These are phyloP conservation scores for Globia sparganii DNA, from an alignment of 2,888 invertebrate genomes.

Conservation along the genomic window DNA sequence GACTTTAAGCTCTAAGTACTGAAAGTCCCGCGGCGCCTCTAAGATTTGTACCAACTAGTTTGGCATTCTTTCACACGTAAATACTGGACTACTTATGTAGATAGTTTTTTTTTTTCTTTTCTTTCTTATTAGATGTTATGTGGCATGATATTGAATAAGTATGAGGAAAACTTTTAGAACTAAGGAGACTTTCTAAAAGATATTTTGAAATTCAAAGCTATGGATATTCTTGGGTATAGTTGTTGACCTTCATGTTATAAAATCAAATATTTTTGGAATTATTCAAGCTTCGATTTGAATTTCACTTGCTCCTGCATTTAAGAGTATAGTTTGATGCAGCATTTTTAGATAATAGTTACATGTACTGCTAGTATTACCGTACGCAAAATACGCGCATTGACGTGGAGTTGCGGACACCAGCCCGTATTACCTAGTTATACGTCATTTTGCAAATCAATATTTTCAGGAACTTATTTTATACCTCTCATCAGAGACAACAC, in stretches of 20 bases:
- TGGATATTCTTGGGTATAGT: not conserved
- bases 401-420: not conserved
- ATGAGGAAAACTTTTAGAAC: constrained; percentile 15
- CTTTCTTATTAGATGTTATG: not conserved
- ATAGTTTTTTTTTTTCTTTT: constrained; percentile 23
- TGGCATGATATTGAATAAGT: constrained; percentile 36
- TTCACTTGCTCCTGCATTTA: not conserved
- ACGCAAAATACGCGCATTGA: too few species aligned
- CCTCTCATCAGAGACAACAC: not conserved
- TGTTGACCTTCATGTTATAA: not conserved
- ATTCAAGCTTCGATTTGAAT: not conserved
- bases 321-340: not conserved
- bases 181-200: not conserved
- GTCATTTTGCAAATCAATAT: not conserved
- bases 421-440: not conserved
- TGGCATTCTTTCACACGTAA: constrained; percentile 65
- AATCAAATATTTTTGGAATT: not conserved
- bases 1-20: constrained; percentile 59
- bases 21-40: constrained; percentile 63
- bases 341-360: not conserved
- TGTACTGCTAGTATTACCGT: too few species aligned
- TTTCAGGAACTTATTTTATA: not conserved
- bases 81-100: constrained; percentile 31
- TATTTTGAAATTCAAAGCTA: constrained; percentile 9
- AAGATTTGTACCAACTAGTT: constrained; percentile 60